Percentiles rank a stretch among this genome's conserved stretches.
phyloP scores from a whole-genome alignment of 2,797 vertebrate species.

The Pagetopsis macropterus region DNA sequence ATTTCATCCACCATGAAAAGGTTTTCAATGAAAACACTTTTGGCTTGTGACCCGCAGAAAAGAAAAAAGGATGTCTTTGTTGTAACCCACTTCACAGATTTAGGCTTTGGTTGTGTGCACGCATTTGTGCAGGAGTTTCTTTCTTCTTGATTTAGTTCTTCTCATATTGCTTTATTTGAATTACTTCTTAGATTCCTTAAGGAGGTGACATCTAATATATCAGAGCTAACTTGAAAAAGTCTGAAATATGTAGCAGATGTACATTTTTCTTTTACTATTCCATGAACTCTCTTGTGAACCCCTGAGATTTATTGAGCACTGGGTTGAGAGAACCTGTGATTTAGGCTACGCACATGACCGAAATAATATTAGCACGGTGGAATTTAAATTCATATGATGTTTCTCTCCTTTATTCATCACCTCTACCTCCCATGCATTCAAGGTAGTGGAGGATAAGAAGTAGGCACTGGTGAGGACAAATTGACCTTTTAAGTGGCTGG shows the following conservation, averaged over 20 bases:
- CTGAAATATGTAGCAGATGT: neutral
- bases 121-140: neutral
- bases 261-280: neutral
- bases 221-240: neutral
- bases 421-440: conserved; percentile 5
- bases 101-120: neutral
- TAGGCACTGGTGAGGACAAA: conserved; percentile 5
- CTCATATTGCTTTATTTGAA: neutral
- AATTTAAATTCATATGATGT: conserved; percentile 24
- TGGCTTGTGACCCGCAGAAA: no score
- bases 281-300: neutral
- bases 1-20: no score
- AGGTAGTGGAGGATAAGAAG: conserved; percentile 13
- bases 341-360: neutral
- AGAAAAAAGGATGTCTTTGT: no score
- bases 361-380: neutral
- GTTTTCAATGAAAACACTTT: no score
- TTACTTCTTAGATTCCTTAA: neutral
- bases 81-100: neutral
- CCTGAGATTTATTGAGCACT: neutral
- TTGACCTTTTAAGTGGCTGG: conserved; percentile 17
- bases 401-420: conserved; percentile 2
- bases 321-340: neutral
- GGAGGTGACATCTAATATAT: neutral
- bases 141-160: neutral